Evolutionary conservation across 64 coral and sea anemone species (phyloP), one percentile per base, ranked within the genome.

Genomic region (Cladopsammia gracilis): DNA sequence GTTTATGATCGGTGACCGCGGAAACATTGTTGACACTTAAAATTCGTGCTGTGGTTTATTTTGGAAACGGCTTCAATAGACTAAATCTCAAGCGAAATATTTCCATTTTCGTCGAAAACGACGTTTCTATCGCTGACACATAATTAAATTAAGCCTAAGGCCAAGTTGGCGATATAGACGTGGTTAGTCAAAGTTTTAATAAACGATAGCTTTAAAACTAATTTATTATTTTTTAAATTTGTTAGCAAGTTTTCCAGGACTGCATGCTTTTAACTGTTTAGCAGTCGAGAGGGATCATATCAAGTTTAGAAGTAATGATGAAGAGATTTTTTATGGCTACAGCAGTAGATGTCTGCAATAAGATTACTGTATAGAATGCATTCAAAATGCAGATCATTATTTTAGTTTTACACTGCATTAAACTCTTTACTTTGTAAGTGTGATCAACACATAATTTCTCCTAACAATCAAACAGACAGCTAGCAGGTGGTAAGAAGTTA

Each of bases 141-240:
- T 42, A 16, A 18, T 66, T 10, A 48, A 10, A 11, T 66, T 4
- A 23, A 10, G 7, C 9, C 15, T 10, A 66, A 47, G 58, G 61
- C 7, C 6, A 48, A 51, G 19, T 42, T 10, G 0, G 1, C 22
- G 64, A 13, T 15, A 58, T 68, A 34, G 34, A 34, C 34, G 34
- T 34, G 34, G 34, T 34, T 34, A 34, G 64, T 44, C 7, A 22
- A 3, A 8, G 20, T 10, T 60, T 79, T 84, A 20, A 14, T 2
- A 84, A 84, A 58, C 54, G 10, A 12, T 24, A 25, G 77, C 26
- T 79, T 25, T 79, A 20, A 34, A 53, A 67, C 23, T 65, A 84
- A 67, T 24, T 16, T 65, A 67, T 84, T 84, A 65, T 65, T 84
- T 62, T 75, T 84, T 50, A 68, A 84, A 52, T 67, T 84, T 25